A percentile compares a stretch with the other conserved stretches of the same genome.
Conservation (phyloP, 1,140 invertebrate species). For the Zaprionus camerounensis region DNA sequence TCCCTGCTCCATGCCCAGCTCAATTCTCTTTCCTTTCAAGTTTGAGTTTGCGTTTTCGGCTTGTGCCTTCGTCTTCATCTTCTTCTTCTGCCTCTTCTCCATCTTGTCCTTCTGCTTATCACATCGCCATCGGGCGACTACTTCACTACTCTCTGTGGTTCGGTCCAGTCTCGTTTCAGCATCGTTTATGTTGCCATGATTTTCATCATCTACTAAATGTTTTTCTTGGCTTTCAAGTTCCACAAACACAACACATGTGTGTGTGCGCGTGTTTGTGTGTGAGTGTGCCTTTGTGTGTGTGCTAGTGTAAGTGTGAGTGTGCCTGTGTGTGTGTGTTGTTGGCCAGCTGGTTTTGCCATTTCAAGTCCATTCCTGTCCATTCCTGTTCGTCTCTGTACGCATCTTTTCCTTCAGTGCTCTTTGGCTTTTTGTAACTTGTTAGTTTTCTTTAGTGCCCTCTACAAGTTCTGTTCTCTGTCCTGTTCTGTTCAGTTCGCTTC, state of each 20-base stretch:
- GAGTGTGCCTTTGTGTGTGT: not conserved
- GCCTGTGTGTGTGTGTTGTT: slow-evolving; percentile 31
- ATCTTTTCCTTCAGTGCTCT: slow-evolving; percentile 19
- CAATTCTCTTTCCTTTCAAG: not conserved
- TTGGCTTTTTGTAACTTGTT: slow-evolving; percentile 74
- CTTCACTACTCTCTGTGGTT: not conserved
- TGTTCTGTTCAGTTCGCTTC: not conserved
- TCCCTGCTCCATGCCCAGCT: not conserved
- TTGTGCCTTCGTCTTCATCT: slow-evolving; percentile 4
- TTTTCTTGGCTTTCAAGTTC: slow-evolving; percentile 77
- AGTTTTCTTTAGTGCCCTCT: slow-evolving; percentile 77
- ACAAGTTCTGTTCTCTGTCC: slow-evolving; percentile 38
- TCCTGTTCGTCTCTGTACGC: not conserved
- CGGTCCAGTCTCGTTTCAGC: slow-evolving; percentile 1
- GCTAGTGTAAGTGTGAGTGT: not conserved
- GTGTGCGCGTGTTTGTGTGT: not conserved
- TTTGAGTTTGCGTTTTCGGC: not conserved
- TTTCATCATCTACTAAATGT: slow-evolving; percentile 82
- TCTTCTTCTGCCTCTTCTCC: not conserved
- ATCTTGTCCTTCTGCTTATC: not conserved
- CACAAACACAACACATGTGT: slow-evolving; percentile 12
- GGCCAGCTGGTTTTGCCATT: slow-evolving; percentile 66
- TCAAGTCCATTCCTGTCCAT: slow-evolving; percentile 23
- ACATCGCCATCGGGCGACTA: slow-evolving; percentile 13
- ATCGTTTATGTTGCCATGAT: slow-evolving; percentile 77